Percentiles rank a stretch among this genome's conserved stretches.
These are phyloP conservation scores for Parnassius glacialis DNA, from an alignment of 2,888 invertebrate species.

Conservation along the genomic window DNA sequence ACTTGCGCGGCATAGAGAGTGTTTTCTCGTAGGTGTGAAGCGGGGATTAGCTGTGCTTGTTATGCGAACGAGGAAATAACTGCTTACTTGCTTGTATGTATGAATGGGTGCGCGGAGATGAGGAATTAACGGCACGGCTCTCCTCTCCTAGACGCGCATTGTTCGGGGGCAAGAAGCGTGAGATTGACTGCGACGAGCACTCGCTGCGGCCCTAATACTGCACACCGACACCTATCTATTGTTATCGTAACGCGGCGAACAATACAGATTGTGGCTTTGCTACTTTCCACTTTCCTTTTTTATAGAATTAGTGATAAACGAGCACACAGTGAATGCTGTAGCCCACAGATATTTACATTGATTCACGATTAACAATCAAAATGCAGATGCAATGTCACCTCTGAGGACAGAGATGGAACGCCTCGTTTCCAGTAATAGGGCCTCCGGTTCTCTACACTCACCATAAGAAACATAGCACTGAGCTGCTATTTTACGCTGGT, in stretches of 20 bases:
- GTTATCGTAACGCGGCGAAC: constrained; percentile 11
- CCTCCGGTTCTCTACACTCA: no score
- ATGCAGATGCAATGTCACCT: no score
- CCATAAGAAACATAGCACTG: no score
- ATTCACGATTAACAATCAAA: no score
- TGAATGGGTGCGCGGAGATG: constrained; percentile 17
- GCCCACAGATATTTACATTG: no score
- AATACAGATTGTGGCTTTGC: constrained; percentile 6
- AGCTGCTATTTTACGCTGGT: no score
- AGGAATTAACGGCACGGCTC: constrained; percentile 20
- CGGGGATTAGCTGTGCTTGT: constrained; percentile 30
- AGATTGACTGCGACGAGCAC: constrained; percentile 23
- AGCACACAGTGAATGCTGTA: no score
- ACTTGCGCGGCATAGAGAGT: constrained; percentile 31
- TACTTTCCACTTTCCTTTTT: constrained; percentile 1
- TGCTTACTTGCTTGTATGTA: constrained; percentile 21
- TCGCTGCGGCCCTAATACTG: constrained; percentile 14
- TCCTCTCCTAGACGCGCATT: constrained; percentile 23
- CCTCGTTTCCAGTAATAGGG: no score
- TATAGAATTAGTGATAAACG: no score
- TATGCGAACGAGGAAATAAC: constrained; percentile 27
- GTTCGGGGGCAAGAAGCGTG: constrained; percentile 25
- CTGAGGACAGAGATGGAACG: no score
- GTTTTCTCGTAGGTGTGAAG: constrained; percentile 41
- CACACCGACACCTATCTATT: constrained; percentile 20